phyloP scores from a whole-genome alignment of 2,888 invertebrate species.

The Aleiodes testaceus region DNA sequence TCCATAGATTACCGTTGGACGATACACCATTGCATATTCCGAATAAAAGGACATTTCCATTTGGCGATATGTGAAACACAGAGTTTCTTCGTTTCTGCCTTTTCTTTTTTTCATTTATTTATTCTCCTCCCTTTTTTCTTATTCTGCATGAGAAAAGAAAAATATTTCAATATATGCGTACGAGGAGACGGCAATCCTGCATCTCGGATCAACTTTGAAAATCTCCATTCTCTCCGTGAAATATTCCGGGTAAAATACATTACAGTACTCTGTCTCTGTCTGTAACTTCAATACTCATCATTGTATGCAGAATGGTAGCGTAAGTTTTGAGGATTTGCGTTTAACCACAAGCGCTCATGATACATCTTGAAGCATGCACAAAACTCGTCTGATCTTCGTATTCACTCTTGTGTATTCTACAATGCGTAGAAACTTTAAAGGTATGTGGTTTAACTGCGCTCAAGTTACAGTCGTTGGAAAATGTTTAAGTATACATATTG shows the following conservation, averaged over 20 bases:
- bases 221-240: not conserved
- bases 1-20: slow-evolving; percentile 17
- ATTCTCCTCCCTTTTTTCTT: not conserved
- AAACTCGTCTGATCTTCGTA: slow-evolving; percentile 31
- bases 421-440: slow-evolving; percentile 7
- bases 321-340: slow-evolving; percentile 4
- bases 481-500: slow-evolving; percentile 6
- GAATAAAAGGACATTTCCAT: not conserved
- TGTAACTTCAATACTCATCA: not conserved
- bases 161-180: too few species aligned
- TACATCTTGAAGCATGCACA: slow-evolving; percentile 9
- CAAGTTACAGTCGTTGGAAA: slow-evolving; percentile 31
- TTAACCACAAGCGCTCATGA: not conserved
- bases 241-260: not conserved
- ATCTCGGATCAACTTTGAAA: too few species aligned
- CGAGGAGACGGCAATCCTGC: too few species aligned
- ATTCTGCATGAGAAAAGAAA: not conserved
- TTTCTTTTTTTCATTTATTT: not conserved
- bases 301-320: not conserved
- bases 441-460: slow-evolving; percentile 27
- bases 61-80: not conserved
- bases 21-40: slow-evolving; percentile 11
- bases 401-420: not conserved
- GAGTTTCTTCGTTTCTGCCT: too few species aligned
- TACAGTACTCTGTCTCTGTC: slow-evolving; percentile 7